Evolutionary conservation across 2,113 vertebrate species (phyloP).

Genomic region (Saguinus imperator): DNA sequence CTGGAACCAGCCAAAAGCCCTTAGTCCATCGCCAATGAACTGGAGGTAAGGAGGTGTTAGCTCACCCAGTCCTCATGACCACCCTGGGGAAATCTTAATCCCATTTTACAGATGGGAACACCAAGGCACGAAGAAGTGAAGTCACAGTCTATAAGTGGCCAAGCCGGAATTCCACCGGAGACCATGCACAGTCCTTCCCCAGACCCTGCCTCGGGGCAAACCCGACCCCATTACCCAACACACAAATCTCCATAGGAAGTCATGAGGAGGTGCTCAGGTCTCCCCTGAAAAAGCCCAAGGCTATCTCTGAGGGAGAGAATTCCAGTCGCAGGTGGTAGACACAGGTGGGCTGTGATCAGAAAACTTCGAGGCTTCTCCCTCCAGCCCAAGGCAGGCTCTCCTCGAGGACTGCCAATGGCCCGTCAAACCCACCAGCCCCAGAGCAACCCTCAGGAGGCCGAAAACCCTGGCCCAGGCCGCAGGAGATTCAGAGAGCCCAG

Average conservation of each 20-base stretch:
- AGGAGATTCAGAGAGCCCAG: not conserved
- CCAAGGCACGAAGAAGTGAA: not conserved
- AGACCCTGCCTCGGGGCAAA: not conserved
- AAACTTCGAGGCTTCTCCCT: not conserved
- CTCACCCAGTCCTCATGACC: not conserved
- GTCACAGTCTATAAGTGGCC: not conserved
- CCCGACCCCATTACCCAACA: not conserved
- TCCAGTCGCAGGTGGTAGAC: not conserved
- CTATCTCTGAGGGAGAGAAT: not conserved
- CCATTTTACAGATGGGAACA: not conserved
- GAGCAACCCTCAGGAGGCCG: not conserved
- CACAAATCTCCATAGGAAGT: not conserved
- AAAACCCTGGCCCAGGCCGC: not conserved
- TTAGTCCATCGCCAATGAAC: not conserved
- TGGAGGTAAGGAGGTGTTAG: not conserved
- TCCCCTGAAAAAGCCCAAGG: not conserved
- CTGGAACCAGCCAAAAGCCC: not conserved
- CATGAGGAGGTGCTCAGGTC: not conserved
- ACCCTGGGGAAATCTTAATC: not conserved
- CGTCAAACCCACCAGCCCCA: not conserved
- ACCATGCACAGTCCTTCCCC: too few relatives aligned
- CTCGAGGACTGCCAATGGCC: not conserved
- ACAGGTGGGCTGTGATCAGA: not conserved
- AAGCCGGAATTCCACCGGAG: not conserved
- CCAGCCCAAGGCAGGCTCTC: not conserved